These are phyloP conservation scores for Archivesica marissinica DNA, from an alignment of 1,140 invertebrate species.

Conservation along the genomic window DNA sequence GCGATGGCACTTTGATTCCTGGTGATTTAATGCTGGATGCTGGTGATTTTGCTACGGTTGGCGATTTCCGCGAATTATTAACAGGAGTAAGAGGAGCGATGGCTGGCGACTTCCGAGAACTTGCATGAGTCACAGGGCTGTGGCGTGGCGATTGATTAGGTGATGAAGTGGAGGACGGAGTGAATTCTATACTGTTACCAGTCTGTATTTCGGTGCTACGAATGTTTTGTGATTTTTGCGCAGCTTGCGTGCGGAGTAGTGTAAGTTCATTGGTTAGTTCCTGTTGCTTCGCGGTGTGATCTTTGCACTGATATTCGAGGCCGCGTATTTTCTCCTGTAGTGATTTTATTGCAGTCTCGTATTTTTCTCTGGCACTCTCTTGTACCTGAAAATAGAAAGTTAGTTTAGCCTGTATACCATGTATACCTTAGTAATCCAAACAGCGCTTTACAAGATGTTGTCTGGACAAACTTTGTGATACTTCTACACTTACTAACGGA, in stretches of 20 bases:
- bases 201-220: slow-evolving; percentile 57
- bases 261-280: slow-evolving; percentile 93
- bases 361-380: slow-evolving; percentile 81
- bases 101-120: slow-evolving; percentile 21
- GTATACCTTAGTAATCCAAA: too few species aligned
- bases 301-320: slow-evolving; percentile 85
- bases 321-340: slow-evolving; percentile 87
- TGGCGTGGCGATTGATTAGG: slow-evolving; percentile 58
- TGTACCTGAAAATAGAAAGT: slow-evolving; percentile 69
- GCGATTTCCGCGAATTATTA: slow-evolving; percentile 36
- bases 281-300: slow-evolving; percentile 95
- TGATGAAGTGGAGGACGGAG: slow-evolving; percentile 54
- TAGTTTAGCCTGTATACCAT: too few species aligned
- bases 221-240: slow-evolving; percentile 54
- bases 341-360: slow-evolving; percentile 79
- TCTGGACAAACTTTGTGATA: too few species aligned
- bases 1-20: slow-evolving; percentile 15
- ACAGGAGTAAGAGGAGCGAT: not conserved
- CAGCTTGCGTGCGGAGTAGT: slow-evolving; percentile 75
- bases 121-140: slow-evolving; percentile 35
- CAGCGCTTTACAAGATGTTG: too few species aligned
- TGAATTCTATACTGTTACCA: slow-evolving; percentile 57
- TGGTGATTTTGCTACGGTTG: slow-evolving; percentile 8
- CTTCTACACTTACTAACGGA: too few species aligned
- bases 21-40: slow-evolving; percentile 36